These are phyloP conservation scores for Neuroscelio doddi DNA, from an alignment of 2,888 invertebrate species.

Conservation along the genomic window DNA sequence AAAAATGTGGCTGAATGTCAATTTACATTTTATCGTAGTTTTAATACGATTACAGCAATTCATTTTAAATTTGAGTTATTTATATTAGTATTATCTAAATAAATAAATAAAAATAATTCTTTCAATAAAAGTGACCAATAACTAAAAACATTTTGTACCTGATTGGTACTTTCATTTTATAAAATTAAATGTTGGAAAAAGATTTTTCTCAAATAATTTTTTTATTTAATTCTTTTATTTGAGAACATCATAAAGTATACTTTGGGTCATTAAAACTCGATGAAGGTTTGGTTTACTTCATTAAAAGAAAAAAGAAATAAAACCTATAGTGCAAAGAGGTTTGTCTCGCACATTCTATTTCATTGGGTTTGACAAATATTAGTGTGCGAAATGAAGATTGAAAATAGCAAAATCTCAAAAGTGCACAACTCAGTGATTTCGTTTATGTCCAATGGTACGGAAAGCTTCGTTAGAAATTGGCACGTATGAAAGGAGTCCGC, in stretches of 20 bases:
- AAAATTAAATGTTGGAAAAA: too few species aligned
- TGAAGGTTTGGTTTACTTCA: too few species aligned
- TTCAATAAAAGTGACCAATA: background rate
- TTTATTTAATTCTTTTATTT: background rate
- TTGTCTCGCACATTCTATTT: background rate
- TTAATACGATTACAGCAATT: too few species aligned
- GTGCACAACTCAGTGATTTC: constrained; percentile 17
- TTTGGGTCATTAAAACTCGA: background rate
- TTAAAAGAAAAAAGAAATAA: background rate
- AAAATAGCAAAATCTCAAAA: background rate
- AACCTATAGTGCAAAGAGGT: background rate
- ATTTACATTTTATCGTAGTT: too few species aligned
- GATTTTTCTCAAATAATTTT: background rate
- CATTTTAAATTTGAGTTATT: too few species aligned
- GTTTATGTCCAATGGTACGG: constrained; percentile 11
- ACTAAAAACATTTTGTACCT: too few species aligned
- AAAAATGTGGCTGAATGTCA: too few species aligned
- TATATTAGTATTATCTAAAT: too few species aligned
- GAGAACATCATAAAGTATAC: background rate
- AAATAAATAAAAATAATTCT: too few species aligned
- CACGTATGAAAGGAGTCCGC: constrained; percentile 1
- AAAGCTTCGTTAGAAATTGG: constrained; percentile 28
- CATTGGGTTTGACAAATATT: background rate
- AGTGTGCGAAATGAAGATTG: background rate
- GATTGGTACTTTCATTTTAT: too few species aligned